phyloP scores from a whole-genome alignment of 2,797 vertebrate genomes.

The Poliocrania exsul region DNA sequence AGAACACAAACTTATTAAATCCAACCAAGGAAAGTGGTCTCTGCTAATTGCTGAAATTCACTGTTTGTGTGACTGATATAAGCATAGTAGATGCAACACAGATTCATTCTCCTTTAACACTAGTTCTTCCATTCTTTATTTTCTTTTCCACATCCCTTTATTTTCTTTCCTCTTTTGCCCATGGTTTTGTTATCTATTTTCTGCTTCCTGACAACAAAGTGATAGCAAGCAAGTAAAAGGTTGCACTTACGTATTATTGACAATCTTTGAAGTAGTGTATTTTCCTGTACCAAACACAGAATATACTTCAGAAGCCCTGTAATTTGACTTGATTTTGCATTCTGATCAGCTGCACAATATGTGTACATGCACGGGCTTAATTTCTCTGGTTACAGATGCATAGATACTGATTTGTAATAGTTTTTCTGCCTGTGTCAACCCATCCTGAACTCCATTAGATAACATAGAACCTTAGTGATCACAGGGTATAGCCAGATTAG shows the following conservation, averaged over 20 bases:
- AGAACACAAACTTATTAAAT: neutral
- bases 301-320: neutral
- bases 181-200: neutral
- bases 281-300: neutral
- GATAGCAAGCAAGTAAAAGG: rapidly evolving
- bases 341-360: neutral
- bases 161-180: neutral
- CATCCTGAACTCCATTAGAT: neutral
- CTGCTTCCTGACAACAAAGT: neutral
- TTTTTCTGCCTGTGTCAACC: neutral
- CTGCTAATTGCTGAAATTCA: neutral
- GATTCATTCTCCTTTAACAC: neutral
- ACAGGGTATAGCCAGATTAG: neutral
- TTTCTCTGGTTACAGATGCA: neutral
- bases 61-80: neutral
- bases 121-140: neutral
- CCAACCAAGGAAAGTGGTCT: neutral
- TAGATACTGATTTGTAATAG: neutral
- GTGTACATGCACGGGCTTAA: neutral
- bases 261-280: neutral
- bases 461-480: neutral
- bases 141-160: neutral
- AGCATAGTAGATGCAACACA: neutral
- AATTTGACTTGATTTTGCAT: neutral
- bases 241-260: neutral